These are phyloP conservation scores for Aleiodes testaceus DNA, from an alignment of 2,888 invertebrate genomes.

Conservation along the genomic window DNA sequence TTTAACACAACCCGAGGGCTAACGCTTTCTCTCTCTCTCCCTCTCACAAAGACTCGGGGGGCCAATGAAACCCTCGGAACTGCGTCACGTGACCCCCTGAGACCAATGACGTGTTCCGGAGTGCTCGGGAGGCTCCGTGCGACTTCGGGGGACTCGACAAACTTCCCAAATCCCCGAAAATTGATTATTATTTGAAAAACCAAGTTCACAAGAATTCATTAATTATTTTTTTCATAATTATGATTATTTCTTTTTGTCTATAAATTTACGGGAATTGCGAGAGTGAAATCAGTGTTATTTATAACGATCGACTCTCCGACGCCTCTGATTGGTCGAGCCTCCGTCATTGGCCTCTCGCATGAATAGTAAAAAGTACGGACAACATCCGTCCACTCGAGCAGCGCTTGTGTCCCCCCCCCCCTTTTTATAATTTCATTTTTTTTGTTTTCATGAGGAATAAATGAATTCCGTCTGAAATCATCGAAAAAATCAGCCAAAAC, in stretches of 20 bases:
- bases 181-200: background rate
- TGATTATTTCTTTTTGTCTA: background rate
- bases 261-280: background rate
- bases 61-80: constrained; percentile 28
- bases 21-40: constrained; percentile 10
- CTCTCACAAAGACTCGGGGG: constrained; percentile 18
- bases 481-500: no score
- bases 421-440: background rate
- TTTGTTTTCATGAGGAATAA: constrained; percentile 2
- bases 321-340: constrained; percentile 53
- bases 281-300: constrained; percentile 48
- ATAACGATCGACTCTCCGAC: constrained; percentile 58
- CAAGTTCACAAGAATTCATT: background rate
- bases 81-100: constrained; percentile 28
- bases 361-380: background rate
- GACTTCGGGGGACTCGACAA: constrained; percentile 1
- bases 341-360: background rate
- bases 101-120: no score
- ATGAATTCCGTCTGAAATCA: no score
- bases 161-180: background rate
- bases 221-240: background rate
- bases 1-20: background rate
- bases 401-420: constrained; percentile 5
- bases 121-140: no score
- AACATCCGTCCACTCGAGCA: background rate